These are phyloP conservation scores for Muntiacus muntjak DNA, from an alignment of 2,113 vertebrate species.

Conservation along the genomic window DNA sequence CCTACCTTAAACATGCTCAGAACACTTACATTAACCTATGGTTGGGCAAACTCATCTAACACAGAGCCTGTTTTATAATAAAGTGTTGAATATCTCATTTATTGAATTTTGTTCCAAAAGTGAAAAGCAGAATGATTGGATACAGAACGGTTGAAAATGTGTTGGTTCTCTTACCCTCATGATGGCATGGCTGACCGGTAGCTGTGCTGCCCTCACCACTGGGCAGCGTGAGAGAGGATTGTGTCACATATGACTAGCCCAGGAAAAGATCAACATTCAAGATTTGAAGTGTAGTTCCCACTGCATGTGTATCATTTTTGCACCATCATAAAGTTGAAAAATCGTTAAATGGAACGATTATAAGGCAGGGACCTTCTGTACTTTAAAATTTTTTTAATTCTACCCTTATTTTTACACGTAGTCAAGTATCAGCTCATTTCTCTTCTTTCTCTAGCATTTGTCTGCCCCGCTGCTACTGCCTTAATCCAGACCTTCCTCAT, in stretches of 20 bases:
- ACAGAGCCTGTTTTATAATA: neutral
- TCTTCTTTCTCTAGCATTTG: neutral
- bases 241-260: neutral
- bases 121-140: neutral
- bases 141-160: neutral
- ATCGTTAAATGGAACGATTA: neutral
- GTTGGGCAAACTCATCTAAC: neutral
- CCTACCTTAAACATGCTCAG: neutral
- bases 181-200: neutral
- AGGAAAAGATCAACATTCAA: neutral
- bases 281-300: neutral
- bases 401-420: neutral
- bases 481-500: neutral
- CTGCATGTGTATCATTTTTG: neutral
- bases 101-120: neutral
- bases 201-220: neutral
- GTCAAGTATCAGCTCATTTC: neutral
- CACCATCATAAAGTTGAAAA: neutral
- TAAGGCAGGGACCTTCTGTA: neutral
- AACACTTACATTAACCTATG: neutral
- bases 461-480: neutral
- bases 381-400: constrained; percentile 12
- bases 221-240: neutral
- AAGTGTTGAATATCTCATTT: neutral
- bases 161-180: neutral